Conservation (phyloP, 2,113 vertebrate species). For the Thamnaconus septentrionalis region DNA sequence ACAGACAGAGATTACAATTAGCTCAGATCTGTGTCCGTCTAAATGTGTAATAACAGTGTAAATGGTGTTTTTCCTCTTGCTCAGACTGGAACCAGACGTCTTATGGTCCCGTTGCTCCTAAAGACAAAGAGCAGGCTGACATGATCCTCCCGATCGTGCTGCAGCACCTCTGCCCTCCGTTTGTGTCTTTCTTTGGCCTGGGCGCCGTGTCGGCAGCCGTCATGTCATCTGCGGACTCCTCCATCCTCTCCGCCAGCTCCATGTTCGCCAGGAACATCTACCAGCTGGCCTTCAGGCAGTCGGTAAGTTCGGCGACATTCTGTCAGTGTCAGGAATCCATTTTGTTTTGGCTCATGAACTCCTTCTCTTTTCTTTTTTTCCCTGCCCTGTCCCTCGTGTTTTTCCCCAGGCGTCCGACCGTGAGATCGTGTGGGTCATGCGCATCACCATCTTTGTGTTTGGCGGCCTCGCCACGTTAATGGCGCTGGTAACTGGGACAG, state of each 20-base stretch:
- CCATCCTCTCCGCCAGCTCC: constrained; percentile 96
- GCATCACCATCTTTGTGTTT: constrained; percentile 92
- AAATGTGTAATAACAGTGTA: constrained; percentile 3
- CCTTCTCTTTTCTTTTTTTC: neutral
- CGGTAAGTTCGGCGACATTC: constrained; percentile 74
- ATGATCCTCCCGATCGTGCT: constrained; percentile 97
- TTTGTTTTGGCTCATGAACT: neutral
- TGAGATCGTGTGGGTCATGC: constrained; percentile 97
- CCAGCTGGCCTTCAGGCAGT: constrained; percentile 93
- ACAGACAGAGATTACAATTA: too few relatives aligned
- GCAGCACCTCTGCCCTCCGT: constrained; percentile 92
- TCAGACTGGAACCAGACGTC: constrained; percentile 94
- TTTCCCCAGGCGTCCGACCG: constrained; percentile 87
- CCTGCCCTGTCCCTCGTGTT: neutral
- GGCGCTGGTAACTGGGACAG: constrained; percentile 90
- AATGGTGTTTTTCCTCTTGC: neutral
- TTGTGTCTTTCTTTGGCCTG: constrained; percentile 93
- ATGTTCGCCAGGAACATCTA: constrained; percentile 99
- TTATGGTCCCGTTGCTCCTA: constrained; percentile 83
- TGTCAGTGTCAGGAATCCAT: neutral
- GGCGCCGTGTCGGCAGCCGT: constrained; percentile 96
- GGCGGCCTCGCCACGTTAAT: constrained; percentile 92
- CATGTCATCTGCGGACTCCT: constrained; percentile 98
- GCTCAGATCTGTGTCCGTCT: neutral
- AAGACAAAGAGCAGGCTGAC: constrained; percentile 84